phyloP scores from a whole-genome alignment of 1,140 invertebrate species.

The Drosophila sechellia region DNA sequence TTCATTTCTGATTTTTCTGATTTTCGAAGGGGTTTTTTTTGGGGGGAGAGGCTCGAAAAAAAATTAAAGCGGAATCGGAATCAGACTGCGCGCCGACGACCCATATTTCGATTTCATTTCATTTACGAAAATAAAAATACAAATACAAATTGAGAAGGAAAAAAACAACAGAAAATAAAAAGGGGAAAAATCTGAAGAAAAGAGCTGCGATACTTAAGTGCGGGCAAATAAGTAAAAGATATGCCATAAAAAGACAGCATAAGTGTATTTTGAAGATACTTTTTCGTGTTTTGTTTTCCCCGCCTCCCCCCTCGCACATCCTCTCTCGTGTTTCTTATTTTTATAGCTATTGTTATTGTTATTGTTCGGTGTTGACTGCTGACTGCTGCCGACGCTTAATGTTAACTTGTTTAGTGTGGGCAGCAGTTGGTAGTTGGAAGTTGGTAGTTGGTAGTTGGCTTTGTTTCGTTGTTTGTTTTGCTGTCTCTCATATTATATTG shows the following conservation, averaged over 20 bases:
- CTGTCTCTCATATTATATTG: slow-evolving; percentile 40
- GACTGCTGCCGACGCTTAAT: slow-evolving; percentile 40
- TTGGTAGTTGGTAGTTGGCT: slow-evolving; percentile 22
- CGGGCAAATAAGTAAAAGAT: slow-evolving; percentile 78
- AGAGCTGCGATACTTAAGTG: slow-evolving; percentile 69
- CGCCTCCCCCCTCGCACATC: slow-evolving; percentile 1
- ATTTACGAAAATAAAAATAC: slow-evolving; percentile 75
- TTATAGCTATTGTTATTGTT: slow-evolving; percentile 30
- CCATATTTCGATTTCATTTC: slow-evolving; percentile 79
- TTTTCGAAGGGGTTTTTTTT: slow-evolving; percentile 19
- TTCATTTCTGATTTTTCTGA: background rate
- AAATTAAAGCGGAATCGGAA: slow-evolving; percentile 30
- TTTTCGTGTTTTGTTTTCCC: slow-evolving; percentile 50
- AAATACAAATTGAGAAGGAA: slow-evolving; percentile 37
- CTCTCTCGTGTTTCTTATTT: slow-evolving; percentile 14
- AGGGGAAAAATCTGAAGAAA: slow-evolving; percentile 41
- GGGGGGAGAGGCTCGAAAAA: slow-evolving; percentile 40
- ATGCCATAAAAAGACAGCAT: slow-evolving; percentile 78
- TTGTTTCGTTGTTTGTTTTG: slow-evolving; percentile 21
- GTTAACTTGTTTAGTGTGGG: slow-evolving; percentile 58
- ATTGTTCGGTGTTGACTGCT: slow-evolving; percentile 33
- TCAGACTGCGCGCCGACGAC: slow-evolving; percentile 67
- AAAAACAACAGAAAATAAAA: slow-evolving; percentile 34
- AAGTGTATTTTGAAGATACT: slow-evolving; percentile 77
- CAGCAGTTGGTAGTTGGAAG: slow-evolving; percentile 31